These are phyloP conservation scores for Carposina sasakii DNA, from an alignment of 1,140 invertebrate genomes.

Conservation along the genomic window DNA sequence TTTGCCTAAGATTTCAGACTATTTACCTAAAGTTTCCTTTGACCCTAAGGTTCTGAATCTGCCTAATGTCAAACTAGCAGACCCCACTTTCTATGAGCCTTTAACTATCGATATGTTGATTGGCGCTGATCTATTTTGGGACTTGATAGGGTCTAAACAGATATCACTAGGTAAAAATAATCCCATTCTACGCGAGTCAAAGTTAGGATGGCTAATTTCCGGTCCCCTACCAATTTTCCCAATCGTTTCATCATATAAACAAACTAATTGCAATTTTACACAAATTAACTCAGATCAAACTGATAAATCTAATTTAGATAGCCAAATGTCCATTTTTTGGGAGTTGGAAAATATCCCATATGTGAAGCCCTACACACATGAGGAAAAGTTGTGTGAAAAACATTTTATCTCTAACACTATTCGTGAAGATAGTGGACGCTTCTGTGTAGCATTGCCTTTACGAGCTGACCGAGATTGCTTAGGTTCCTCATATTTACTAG, in stretches of 20 bases:
- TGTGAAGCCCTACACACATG: background rate
- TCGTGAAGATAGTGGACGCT: background rate
- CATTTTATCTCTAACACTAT: conserved; percentile 2
- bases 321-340: conserved; percentile 3
- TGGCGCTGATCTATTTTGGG: conserved; percentile 4
- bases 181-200: background rate
- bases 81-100: background rate
- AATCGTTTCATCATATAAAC: no score
- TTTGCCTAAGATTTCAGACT: background rate
- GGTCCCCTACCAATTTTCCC: no score
- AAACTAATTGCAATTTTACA: background rate
- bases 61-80: background rate
- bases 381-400: background rate
- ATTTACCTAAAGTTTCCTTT: background rate
- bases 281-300: background rate
- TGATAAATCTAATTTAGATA: no score
- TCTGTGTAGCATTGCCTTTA: conserved; percentile 1
- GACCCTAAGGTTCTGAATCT: background rate
- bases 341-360: background rate
- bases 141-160: background rate
- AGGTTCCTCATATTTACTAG: background rate
- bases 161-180: background rate
- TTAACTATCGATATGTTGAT: background rate
- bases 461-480: background rate
- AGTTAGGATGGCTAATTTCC: conserved; percentile 1